Conservation (phyloP, 92 coral and sea anemone genomes). For the Montipora capitata region DNA sequence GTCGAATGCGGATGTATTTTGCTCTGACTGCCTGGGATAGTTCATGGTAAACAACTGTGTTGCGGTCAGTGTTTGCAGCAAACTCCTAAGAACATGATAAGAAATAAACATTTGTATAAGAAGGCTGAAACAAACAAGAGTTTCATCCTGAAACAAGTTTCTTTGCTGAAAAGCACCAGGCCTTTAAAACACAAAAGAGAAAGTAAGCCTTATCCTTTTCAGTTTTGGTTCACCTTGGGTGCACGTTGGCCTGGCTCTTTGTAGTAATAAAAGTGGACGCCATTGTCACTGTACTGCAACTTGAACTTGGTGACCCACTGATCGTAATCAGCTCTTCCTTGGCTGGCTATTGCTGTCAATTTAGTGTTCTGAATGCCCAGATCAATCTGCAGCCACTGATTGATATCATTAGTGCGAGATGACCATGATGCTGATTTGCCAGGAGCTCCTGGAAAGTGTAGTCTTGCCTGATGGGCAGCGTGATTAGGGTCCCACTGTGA, state of each 20-base stretch:
- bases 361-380: not conserved
- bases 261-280: not conserved
- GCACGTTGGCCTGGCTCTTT: not conserved
- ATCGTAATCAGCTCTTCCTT: not conserved
- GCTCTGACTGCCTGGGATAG: not conserved
- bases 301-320: constrained; percentile 40
- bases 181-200: no score
- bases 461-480: constrained; percentile 5
- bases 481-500: not conserved
- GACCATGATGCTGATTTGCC: constrained; percentile 34
- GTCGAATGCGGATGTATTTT: not conserved
- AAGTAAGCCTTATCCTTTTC: not conserved
- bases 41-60: not conserved
- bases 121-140: not conserved
- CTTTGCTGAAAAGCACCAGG: not conserved
- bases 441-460: not conserved
- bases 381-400: constrained; percentile 43
- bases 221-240: not conserved
- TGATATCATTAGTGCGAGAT: not conserved
- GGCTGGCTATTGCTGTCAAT: constrained; percentile 23
- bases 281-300: constrained; percentile 21
- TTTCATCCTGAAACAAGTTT: not conserved
- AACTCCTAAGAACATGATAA: not conserved
- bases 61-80: not conserved
- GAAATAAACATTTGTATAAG: not conserved